These are phyloP conservation scores for Crepidodera aurea DNA, from an alignment of 2,888 invertebrate species.

Conservation along the genomic window DNA sequence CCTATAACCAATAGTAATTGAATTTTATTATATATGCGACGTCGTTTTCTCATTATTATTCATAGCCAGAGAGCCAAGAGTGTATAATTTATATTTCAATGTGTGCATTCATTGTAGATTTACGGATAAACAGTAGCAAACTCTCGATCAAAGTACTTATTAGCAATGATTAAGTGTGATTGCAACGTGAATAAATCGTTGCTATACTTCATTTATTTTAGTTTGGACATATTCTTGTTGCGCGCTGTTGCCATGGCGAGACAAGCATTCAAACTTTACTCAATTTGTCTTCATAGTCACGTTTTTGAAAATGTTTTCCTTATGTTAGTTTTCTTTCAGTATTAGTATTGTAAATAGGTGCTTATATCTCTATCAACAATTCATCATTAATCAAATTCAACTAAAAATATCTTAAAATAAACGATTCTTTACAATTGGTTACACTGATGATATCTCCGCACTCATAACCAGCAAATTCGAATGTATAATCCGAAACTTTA, in stretches of 20 bases:
- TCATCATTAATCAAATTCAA: too few relatives aligned
- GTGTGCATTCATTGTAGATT: constrained; percentile 37
- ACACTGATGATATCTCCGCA: too few relatives aligned
- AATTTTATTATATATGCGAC: constrained; percentile 36
- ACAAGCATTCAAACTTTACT: too few relatives aligned
- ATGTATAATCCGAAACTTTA: too few relatives aligned
- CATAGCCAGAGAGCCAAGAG: constrained; percentile 31
- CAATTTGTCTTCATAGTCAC: too few relatives aligned
- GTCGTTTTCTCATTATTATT: constrained; percentile 38
- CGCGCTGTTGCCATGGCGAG: constrained; percentile 14
- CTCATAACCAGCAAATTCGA: too few relatives aligned
- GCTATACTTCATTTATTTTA: constrained; percentile 25
- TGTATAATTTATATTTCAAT: constrained; percentile 38
- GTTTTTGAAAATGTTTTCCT: too few relatives aligned
- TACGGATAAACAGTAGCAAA: constrained; percentile 42
- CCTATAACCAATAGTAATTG: constrained; percentile 33
- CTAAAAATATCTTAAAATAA: too few relatives aligned
- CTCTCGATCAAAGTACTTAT: constrained; percentile 40
- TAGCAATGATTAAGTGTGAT: constrained; percentile 43
- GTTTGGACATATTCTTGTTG: constrained; percentile 13
- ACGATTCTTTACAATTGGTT: too few relatives aligned
- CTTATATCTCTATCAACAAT: too few relatives aligned
- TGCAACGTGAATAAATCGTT: constrained; percentile 37
- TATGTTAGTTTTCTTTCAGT: too few relatives aligned
- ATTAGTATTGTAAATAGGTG: too few relatives aligned